These are phyloP conservation scores for Pongo abelii DNA, from an alignment of 2,113 vertebrate species.

Conservation along the genomic window DNA sequence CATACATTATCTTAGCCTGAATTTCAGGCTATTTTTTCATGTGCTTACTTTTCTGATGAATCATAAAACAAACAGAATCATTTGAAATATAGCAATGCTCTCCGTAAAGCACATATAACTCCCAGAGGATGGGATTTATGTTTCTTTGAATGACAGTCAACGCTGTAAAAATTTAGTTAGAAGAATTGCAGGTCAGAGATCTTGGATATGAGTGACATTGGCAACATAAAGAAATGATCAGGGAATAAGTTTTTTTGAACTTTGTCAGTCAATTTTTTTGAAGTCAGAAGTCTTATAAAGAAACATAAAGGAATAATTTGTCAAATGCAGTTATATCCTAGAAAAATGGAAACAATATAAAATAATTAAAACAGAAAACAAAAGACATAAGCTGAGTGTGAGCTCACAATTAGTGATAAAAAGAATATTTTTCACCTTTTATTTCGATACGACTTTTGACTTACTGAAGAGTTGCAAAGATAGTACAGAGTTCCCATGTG, in stretches of 20 bases:
- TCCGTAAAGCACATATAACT: neutral
- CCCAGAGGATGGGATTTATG: slow-evolving; percentile 44
- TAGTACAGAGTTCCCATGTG: neutral
- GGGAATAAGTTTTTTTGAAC: slow-evolving; percentile 63
- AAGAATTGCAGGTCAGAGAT: slow-evolving; percentile 63
- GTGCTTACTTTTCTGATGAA: neutral
- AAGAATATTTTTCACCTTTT: neutral
- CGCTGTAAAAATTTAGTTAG: slow-evolving; percentile 63
- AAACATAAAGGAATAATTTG: slow-evolving; percentile 48
- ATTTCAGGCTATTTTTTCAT: neutral
- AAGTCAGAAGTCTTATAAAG: slow-evolving; percentile 54
- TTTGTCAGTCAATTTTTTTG: slow-evolving; percentile 58
- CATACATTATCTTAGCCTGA: neutral
- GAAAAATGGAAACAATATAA: slow-evolving; percentile 18
- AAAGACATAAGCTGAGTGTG: neutral
- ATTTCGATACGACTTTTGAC: slow-evolving; percentile 14
- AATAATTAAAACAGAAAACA: slow-evolving; percentile 20
- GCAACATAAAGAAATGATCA: slow-evolving; percentile 58
- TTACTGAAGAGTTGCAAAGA: neutral
- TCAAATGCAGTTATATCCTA: slow-evolving; percentile 39
- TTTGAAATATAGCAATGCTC: neutral
- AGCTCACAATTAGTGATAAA: neutral
- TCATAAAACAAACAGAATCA: slow-evolving; percentile 4
- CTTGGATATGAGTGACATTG: slow-evolving; percentile 49
- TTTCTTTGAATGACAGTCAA: slow-evolving; percentile 67